Base-by-base conservation (phyloP, 37 sponge, comb jelly and placozoan genomes). In the Theonella swinhoei region DNA sequence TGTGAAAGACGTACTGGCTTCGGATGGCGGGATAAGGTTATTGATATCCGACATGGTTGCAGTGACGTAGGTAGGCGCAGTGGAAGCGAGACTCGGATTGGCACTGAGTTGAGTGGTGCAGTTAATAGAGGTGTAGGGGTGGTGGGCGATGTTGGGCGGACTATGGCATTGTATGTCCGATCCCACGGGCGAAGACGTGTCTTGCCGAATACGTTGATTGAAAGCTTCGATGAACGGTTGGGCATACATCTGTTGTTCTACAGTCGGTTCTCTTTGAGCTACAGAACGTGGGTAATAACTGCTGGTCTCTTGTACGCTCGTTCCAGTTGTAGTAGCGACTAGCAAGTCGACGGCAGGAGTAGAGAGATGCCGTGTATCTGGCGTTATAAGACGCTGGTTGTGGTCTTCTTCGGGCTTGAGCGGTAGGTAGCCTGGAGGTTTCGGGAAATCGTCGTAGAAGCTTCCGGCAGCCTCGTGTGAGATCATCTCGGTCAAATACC, bases 161-260 rank as follows among this genome's bases (percentile, higher is more conserved):
- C 26, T 28, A 3, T 75, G 25, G 54, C 58, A 59, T 40, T 76
- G 78, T 24, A 54, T 77, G 17, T 28, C 66, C 14, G 41, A 36
- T 7, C 23, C 64, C 5, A 7, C 22, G 14, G 65, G 42, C 9
- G 40, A 33, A 0, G 39, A 3, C 7, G 74, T 68, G 22, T 85
- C 41, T 14, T 83, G 85, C 9, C 78, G 82, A 47, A 47, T 47
- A 7, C 54, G 54, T 28, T 82, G 88, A 23, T 85, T 73, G 25
- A 88, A 68, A 1, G 81, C 82, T 4, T 91, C 94, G 38, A 95
- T 47, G 64, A 95, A 92, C 1, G 93, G 93, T 61, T 81, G 80
- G 0, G 93, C 90, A 62, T 95, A 95, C 86, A 87, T 73, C 72
- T 95, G 93, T 64, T 95, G 95, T 31, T 95, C 95, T 1, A 42